Evolutionary conservation across 2,113 vertebrate species (phyloP), one percentile per base, ranked within the genome.

Genomic region (Corythoichthys intestinalis): DNA sequence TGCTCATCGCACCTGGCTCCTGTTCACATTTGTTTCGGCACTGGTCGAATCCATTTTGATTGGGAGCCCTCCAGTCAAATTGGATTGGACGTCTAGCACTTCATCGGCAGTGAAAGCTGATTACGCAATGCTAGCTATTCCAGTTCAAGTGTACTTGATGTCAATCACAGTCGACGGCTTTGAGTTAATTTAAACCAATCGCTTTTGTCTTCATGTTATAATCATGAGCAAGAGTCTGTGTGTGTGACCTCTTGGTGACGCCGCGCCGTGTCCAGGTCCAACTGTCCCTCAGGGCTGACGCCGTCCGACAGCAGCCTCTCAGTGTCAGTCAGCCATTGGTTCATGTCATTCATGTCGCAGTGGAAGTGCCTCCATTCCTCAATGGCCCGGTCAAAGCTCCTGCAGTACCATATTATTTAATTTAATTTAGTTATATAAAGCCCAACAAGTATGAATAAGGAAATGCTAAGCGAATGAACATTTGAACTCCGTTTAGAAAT

Each of bases 301-400:
- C 92, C 86, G 10, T 93, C 92, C 0, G 88, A 86, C 78, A 99
- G 75, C 13, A 94, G 50, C 2, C 64, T 83, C 76, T 98, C 96
- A 0, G 94, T 92, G 70, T 98, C 93, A 0, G 78, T 82, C 64
- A 96, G 67, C 97, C 96, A 98, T 85, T 95, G 95, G 5, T 89
- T 91, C 46, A 98, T 82, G 74, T 98, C 95, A 4, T 85, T 96
- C 56, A 95, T 87, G 65, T 98, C 94, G 54, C 93, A 93, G 70
- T 98, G 95, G 82, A 99, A 98, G 73, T 93, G 94, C 44, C 93
- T 90, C 96, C 97, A 98, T 4, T 88, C 93, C 83, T 97, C 95
- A 1, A 95, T 1, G 0, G 94, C 90, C 17, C 88, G 86, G 14
- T 97, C 96, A 48, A 95, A 96, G 65, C 85, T 86, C 74, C 97